Base-by-base conservation (phyloP, 1,140 invertebrate species). In the Bombus superbus region DNA sequence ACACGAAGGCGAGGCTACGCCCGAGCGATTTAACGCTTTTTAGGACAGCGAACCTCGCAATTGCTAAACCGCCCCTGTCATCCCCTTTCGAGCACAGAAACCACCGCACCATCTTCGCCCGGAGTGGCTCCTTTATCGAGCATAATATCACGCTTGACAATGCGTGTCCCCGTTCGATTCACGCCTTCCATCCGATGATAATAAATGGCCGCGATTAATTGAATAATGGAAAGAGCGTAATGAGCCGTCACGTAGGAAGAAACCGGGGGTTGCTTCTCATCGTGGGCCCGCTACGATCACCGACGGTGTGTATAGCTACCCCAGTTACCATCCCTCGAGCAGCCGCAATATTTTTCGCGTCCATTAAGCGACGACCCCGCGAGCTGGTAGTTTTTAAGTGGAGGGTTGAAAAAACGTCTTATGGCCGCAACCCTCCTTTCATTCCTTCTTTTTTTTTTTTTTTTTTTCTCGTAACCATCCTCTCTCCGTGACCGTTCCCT, bases 201-300 rank as follows among this genome's bases (percentile, higher is more conserved):
- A 94, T 92, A 94, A 93, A 94, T 90, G 91, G 87, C 86, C 75
- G 76, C 90, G 91, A 93, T 94, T 93, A 94, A 94, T 94, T 92
- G 91, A 93, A 94, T 93, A 94, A 93, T 92, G 90, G 90, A 93
- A 92, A 92, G 91, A 88, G 85, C 79, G 91, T 93, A 94, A 94
- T 93, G 90, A 93, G 89, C 90, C 91, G 73, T 82, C 88, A 40
- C 87, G 81, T 62, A 8, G 38, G 32, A 4, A 72, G 11, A 15
- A 28, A 28, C 38, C 40, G 83, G 78, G 80, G 72, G 64, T 66
- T 59, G 88, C 82, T 91, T 91, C 91, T 92, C 90, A 90, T 88
- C 91, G 92, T 85, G 86, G 86, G 88, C 83, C 91, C 90, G 92
- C 89, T 89, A 88, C 86, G 82, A 86, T 92, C 88, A 62, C 53